phyloP scores from a whole-genome alignment of 2,888 invertebrate genomes.

The Homarus gammarus region DNA sequence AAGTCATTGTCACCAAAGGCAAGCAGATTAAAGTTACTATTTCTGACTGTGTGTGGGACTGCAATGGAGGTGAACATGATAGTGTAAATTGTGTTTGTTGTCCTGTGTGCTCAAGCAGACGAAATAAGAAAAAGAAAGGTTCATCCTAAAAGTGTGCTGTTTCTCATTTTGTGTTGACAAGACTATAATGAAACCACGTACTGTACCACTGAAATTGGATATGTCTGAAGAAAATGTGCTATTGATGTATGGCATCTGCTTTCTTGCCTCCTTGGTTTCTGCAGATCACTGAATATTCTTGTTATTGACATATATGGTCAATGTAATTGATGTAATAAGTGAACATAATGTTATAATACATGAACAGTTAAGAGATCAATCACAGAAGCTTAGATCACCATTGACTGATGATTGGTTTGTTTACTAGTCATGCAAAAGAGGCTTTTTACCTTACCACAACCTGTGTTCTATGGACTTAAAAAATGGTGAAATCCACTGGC shows the following conservation, averaged over 20 bases:
- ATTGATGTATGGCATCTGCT: neutral
- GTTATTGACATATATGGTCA: neutral
- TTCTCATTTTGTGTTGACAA: neutral
- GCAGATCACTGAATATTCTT: neutral
- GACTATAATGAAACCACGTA: neutral
- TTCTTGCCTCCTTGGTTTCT: neutral
- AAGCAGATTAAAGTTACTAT: conserved; percentile 17
- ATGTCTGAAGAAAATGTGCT: neutral
- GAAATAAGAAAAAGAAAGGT: neutral
- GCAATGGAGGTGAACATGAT: neutral
- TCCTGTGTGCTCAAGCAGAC: neutral
- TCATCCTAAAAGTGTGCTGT: neutral
- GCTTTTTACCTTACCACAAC: conserved; percentile 5
- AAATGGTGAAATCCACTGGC: neutral
- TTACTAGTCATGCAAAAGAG: conserved; percentile 11
- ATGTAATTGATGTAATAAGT: neutral
- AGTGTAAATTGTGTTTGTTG: neutral
- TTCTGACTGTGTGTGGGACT: conserved; percentile 29
- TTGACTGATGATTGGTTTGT: neutral
- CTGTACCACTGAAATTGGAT: neutral
- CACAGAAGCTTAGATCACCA: neutral
- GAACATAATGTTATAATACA: neutral
- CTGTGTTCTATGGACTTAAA: conserved; percentile 33
- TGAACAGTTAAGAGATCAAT: neutral
- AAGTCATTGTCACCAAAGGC: conserved; percentile 62